Evolutionary conservation across 2,113 vertebrate species (phyloP).

Genomic region (Campylorhamphus procurvoides): DNA sequence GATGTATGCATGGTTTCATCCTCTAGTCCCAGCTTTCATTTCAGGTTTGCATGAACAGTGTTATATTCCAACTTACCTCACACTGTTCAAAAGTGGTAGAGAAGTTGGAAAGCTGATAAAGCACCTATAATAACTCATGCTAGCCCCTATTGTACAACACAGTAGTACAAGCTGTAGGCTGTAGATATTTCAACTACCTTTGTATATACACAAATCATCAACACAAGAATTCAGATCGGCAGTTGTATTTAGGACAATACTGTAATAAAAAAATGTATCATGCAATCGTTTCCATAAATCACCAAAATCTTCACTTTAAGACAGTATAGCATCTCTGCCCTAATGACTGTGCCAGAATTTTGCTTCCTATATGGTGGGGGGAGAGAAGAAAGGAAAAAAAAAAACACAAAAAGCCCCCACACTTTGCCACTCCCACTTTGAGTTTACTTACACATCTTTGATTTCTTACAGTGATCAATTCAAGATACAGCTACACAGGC

Average conservation of each 20-base stretch:
- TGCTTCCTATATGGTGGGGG: not conserved
- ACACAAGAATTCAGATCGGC: not conserved
- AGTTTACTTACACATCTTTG: not conserved
- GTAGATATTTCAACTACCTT: not conserved
- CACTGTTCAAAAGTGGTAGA: not conserved
- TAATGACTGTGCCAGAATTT: not conserved
- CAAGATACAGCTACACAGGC: not conserved
- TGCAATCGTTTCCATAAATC: not conserved
- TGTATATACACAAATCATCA: not conserved
- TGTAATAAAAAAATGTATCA: not conserved
- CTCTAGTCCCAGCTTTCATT: not conserved
- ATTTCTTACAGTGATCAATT: not conserved
- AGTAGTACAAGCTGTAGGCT: not conserved
- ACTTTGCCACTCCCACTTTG: not conserved
- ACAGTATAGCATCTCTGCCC: not conserved
- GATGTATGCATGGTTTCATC: not conserved
- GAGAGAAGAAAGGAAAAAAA: not conserved
- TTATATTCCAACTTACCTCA: not conserved
- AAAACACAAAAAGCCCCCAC: fast-evolving
- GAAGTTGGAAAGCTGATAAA: not conserved
- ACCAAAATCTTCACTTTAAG: not conserved
- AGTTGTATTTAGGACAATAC: not conserved
- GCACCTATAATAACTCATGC: not conserved
- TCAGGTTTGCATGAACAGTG: not conserved
- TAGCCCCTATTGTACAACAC: not conserved